Evolutionary conservation across 2,888 invertebrate genomes (phyloP).

Genomic region (Rambutsinella grinnellia): DNA sequence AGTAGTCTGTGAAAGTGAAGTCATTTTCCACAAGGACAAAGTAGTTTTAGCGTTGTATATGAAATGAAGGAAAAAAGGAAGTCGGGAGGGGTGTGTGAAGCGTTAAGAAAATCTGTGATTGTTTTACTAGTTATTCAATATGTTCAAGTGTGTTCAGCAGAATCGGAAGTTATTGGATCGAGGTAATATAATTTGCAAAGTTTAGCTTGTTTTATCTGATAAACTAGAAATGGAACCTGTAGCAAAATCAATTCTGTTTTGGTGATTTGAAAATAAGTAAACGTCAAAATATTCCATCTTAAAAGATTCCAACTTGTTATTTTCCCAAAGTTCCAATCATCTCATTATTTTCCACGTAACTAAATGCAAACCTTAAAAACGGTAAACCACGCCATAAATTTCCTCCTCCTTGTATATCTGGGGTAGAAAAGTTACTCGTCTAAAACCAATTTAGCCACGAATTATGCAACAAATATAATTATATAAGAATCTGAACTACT

Average conservation of each 20-base stretch:
- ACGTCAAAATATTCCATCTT: too few species aligned
- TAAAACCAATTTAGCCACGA: background rate
- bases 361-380: constrained; percentile 1
- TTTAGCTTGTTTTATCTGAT: too few species aligned
- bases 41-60: constrained; percentile 1
- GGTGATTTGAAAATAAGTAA: too few species aligned
- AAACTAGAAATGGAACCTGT: too few species aligned
- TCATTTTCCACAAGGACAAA: background rate
- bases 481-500: background rate
- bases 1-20: background rate
- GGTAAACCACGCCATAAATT: constrained; percentile 19
- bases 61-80: constrained; percentile 46
- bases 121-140: constrained; percentile 35
- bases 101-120: constrained; percentile 29
- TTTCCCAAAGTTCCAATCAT: too few species aligned
- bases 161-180: constrained; percentile 49
- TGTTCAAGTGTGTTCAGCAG: constrained; percentile 29
- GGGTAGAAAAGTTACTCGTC: background rate
- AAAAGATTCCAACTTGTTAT: too few species aligned
- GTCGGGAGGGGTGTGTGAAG: constrained; percentile 2
- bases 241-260: too few species aligned
- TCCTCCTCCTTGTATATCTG: background rate
- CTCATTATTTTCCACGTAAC: too few species aligned
- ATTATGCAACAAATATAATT: background rate
- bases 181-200: too few species aligned